phyloP scores from a whole-genome alignment of 2,888 invertebrate genomes.

The Drosophila formosana region DNA sequence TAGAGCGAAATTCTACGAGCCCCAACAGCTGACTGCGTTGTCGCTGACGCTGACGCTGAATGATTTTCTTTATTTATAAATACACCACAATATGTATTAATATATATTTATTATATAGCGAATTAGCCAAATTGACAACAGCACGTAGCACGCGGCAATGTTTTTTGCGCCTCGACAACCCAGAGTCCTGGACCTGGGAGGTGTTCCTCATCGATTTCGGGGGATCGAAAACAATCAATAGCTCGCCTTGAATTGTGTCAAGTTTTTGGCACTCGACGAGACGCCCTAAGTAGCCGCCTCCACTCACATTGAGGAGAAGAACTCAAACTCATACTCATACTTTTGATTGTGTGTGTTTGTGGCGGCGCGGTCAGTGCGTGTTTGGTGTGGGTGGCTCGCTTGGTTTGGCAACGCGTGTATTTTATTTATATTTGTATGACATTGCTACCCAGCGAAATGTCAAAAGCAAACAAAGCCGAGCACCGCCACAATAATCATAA shows the following conservation, averaged over 20 bases:
- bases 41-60: conserved; percentile 43
- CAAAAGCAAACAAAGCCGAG: conserved; percentile 75
- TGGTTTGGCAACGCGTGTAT: conserved; percentile 51
- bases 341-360: conserved; percentile 21
- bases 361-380: conserved; percentile 55
- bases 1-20: conserved; percentile 43
- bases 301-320: conserved; percentile 23
- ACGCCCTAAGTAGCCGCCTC: conserved; percentile 36
- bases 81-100: conserved; percentile 47
- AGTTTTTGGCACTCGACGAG: conserved; percentile 14
- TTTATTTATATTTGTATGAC: conserved; percentile 81
- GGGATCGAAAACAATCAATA: conserved; percentile 45
- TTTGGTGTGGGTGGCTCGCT: conserved; percentile 51
- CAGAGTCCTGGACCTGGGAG: conserved; percentile 7
- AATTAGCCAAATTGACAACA: conserved; percentile 57
- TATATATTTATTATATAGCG: conserved; percentile 51
- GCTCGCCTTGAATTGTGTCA: conserved; percentile 3
- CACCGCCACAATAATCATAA: conserved; percentile 49
- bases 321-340: conserved; percentile 9
- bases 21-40: conserved; percentile 68
- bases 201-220: conserved; percentile 32
- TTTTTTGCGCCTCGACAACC: conserved; percentile 11
- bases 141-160: conserved; percentile 32
- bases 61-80: conserved; percentile 61
- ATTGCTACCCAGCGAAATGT: conserved; percentile 82